phyloP scores from a whole-genome alignment of 1,140 invertebrate species.

The Drosophila albomicans region DNA sequence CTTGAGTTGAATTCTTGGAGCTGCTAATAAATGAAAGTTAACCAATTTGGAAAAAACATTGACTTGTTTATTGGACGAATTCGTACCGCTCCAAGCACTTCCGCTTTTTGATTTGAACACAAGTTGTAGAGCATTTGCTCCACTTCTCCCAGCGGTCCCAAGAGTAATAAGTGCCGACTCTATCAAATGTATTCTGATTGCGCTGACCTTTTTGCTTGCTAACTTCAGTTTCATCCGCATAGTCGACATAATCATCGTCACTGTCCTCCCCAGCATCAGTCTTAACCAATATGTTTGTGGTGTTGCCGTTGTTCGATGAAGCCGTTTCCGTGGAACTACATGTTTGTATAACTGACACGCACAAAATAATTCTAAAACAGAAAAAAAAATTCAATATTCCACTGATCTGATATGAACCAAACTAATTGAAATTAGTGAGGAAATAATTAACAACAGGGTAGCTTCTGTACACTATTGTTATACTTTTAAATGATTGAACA shows the following conservation, averaged over 20 bases:
- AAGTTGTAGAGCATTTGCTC: slow-evolving; percentile 64
- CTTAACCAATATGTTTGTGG: slow-evolving; percentile 16
- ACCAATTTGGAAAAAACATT: not conserved
- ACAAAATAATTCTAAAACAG: slow-evolving; percentile 11
- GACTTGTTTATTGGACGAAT: not conserved
- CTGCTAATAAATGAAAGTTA: slow-evolving; percentile 8
- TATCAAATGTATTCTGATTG: slow-evolving; percentile 42
- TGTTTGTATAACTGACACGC: not conserved
- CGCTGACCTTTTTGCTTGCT: slow-evolving; percentile 40
- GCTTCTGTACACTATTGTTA: not conserved
- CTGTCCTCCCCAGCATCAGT: slow-evolving; percentile 36
- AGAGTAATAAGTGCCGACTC: slow-evolving; percentile 57
- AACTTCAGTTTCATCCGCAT: slow-evolving; percentile 40
- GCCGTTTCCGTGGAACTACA: slow-evolving; percentile 6
- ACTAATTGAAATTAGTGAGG: not conserved
- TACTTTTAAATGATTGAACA: slow-evolving; percentile 1
- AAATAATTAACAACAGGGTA: slow-evolving; percentile 1
- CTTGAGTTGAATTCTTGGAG: slow-evolving; percentile 42
- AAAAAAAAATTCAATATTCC: not conserved
- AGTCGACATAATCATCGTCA: slow-evolving; percentile 57
- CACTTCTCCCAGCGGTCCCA: slow-evolving; percentile 75
- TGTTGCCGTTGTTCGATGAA: not conserved
- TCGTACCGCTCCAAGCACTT: slow-evolving; percentile 65
- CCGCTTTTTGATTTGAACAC: slow-evolving; percentile 64
- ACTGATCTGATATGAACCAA: not conserved